Conservation (phyloP, 2,113 vertebrate genomes). For the Pituophis catenifer region DNA sequence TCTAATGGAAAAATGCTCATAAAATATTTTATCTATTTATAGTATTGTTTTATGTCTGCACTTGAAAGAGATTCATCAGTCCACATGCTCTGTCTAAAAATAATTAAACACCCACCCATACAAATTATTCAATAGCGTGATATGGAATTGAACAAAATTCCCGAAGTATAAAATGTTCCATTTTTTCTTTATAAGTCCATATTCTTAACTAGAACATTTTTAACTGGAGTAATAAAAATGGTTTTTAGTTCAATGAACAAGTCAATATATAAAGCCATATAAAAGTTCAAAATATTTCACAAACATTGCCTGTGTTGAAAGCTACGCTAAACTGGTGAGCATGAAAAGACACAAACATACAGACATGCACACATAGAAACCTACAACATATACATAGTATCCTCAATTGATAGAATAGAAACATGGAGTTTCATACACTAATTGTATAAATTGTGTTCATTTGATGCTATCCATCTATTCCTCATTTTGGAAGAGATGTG, state of each 20-base stretch:
- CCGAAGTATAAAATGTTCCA: not conserved
- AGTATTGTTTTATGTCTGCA: not conserved
- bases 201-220: constrained; percentile 2
- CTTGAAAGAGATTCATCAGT: not conserved
- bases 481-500: not conserved
- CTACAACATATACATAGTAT: not conserved
- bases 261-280: constrained; percentile 15
- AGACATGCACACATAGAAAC: not conserved
- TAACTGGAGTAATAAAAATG: constrained; percentile 15
- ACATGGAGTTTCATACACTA: not conserved
- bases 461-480: not conserved
- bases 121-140: not conserved
- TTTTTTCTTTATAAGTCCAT: not conserved
- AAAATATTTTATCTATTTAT: not conserved
- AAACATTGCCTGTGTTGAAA: constrained; percentile 35
- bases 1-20: not conserved
- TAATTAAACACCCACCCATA: not conserved
- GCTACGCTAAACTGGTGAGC: constrained; percentile 13
- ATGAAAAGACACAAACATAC: not conserved
- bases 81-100: not conserved
- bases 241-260: constrained; percentile 1
- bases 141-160: not conserved
- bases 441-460: not conserved
- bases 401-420: not conserved
- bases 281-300: constrained; percentile 35